A percentile compares a stretch with the other conserved stretches of the same genome.
phyloP scores from a whole-genome alignment of 2,113 vertebrate species.

The Lagopus muta region DNA sequence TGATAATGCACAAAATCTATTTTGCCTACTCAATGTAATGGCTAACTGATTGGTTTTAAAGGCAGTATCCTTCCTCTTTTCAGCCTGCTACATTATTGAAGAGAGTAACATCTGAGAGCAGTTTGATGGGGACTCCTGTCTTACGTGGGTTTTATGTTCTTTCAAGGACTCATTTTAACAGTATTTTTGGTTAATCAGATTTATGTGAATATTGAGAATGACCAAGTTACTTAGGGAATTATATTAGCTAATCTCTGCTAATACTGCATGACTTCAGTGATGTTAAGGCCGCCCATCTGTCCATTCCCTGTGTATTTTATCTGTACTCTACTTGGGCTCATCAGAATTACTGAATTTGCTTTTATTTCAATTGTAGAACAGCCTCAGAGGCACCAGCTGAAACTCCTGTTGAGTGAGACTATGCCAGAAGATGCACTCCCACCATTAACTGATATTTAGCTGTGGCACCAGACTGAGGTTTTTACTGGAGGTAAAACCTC shows the following conservation, averaged over 20 bases:
- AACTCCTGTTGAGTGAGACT: accelerated
- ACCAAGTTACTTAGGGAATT: background rate
- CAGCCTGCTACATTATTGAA: background rate
- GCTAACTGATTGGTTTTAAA: background rate
- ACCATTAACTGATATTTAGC: background rate
- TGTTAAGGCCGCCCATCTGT: background rate
- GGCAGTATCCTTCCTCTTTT: background rate
- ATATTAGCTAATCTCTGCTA: background rate
- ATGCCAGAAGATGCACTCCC: background rate
- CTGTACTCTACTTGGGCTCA: background rate
- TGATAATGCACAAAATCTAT: background rate
- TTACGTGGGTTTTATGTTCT: background rate
- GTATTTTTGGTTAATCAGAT: background rate
- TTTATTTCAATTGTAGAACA: background rate
- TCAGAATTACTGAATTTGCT: background rate
- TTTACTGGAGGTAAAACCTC: background rate
- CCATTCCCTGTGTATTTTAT: background rate
- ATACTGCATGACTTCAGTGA: background rate
- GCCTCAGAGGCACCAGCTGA: background rate
- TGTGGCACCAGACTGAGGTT: background rate
- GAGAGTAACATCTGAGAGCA: background rate
- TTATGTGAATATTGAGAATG: background rate
- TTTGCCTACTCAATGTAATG: background rate
- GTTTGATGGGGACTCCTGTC: background rate
- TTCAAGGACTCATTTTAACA: slow-evolving; percentile 6